Evolutionary conservation across 1,140 invertebrate species (phyloP).

Genomic region (Drosophila ficusphila): DNA sequence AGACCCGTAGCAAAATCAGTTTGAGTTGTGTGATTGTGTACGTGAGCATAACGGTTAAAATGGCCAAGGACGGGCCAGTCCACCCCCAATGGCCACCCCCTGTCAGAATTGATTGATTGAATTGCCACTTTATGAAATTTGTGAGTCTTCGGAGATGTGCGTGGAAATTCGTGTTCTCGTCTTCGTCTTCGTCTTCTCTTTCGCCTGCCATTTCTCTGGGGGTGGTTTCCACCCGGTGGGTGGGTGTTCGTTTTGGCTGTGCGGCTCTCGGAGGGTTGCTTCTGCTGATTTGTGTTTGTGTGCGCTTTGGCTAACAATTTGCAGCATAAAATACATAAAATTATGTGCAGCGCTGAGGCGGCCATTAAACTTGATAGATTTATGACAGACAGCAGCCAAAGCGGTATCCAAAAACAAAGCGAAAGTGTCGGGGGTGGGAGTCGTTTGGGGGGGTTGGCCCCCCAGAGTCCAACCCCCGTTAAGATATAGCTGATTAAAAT

Average conservation of each 20-base stretch:
- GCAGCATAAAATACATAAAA: conserved; percentile 84
- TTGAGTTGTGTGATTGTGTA: conserved; percentile 81
- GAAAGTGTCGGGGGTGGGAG: not conserved
- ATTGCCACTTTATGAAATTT: conserved; percentile 84
- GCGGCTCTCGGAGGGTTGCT: conserved; percentile 54
- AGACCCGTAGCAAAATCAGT: conserved; percentile 52
- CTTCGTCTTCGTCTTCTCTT: conserved; percentile 9
- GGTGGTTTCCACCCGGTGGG: conserved; percentile 25
- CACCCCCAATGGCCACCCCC: conserved; percentile 41
- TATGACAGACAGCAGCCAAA: conserved; percentile 67
- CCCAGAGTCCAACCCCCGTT: conserved; percentile 28
- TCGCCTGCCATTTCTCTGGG: conserved; percentile 9
- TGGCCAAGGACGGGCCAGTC: conserved; percentile 33
- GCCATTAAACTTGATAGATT: conserved; percentile 84
- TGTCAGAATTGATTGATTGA: conserved; percentile 84
- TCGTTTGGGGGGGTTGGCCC: conserved; percentile 3
- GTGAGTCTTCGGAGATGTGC: conserved; percentile 84
- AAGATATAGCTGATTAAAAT: conserved; percentile 75
- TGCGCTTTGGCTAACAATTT: conserved; percentile 72
- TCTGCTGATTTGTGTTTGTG: conserved; percentile 70
- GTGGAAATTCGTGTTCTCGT: conserved; percentile 70
- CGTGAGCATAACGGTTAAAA: conserved; percentile 79
- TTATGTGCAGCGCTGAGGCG: conserved; percentile 82
- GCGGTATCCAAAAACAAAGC: conserved; percentile 44
- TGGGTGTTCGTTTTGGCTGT: conserved; percentile 2